phyloP scores from a whole-genome alignment of 2,888 invertebrate species.

The Limenitis camilla region DNA sequence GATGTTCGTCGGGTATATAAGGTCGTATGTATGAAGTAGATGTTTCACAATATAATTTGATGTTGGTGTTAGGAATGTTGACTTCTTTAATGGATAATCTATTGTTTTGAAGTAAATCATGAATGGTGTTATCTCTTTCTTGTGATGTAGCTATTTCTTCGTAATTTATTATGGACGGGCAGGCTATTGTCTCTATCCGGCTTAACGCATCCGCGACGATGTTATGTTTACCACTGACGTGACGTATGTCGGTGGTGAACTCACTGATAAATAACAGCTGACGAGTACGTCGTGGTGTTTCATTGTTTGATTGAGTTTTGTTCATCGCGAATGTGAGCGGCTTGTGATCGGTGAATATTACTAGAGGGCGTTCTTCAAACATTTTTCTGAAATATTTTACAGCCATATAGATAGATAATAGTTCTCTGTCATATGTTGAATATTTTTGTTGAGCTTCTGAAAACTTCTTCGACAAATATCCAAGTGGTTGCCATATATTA shows the following conservation, averaged over 20 bases:
- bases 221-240: conserved; percentile 17
- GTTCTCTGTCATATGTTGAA: background rate
- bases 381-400: background rate
- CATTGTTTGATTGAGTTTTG: conserved; percentile 1
- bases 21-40: background rate
- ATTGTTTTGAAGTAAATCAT: conserved; percentile 1
- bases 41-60: background rate
- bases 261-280: conserved; percentile 22
- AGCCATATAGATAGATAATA: background rate
- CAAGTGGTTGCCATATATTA: background rate
- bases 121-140: conserved; percentile 2
- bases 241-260: conserved; percentile 18
- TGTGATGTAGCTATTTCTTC: conserved; percentile 10
- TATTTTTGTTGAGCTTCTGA: no score
- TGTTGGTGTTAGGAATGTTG: background rate
- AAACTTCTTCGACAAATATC: no score
- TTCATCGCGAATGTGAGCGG: conserved; percentile 13
- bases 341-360: conserved; percentile 17
- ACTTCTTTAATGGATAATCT: background rate
- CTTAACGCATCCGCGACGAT: conserved; percentile 19
- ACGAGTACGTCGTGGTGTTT: conserved; percentile 13
- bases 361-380: conserved; percentile 10
- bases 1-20: background rate
- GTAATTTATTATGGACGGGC: conserved; percentile 10
- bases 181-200: conserved; percentile 24